A percentile compares a stretch with the other conserved stretches of the same genome.
phyloP scores from a whole-genome alignment of 92 coral and sea anemone species.

The Phenganax subtilis region DNA sequence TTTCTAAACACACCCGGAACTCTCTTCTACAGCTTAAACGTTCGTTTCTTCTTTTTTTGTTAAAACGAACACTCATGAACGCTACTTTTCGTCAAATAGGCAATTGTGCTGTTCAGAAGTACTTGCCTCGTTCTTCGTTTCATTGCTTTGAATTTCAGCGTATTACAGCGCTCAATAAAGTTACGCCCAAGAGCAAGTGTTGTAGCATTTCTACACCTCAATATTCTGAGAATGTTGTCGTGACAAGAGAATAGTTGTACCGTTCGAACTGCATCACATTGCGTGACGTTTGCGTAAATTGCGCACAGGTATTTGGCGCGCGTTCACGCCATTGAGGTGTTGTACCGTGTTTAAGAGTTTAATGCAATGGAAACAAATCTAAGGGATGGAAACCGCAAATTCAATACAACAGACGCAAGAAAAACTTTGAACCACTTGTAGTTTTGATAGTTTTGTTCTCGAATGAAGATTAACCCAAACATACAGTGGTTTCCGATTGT shows the following conservation, averaged over 20 bases:
- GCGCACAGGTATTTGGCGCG: constrained; percentile 6
- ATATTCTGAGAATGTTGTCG: neutral
- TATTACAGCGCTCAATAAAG: no score
- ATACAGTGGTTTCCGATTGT: constrained; percentile 22
- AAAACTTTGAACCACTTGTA: constrained; percentile 10
- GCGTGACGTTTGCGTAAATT: constrained; percentile 1
- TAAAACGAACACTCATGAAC: no score
- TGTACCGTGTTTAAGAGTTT: neutral
- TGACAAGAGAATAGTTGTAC: neutral
- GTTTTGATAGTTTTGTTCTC: neutral
- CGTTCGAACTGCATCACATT: neutral
- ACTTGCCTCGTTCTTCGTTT: no score
- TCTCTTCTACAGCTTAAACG: no score
- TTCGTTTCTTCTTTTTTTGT: no score
- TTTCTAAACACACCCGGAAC: no score
- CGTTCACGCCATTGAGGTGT: neutral
- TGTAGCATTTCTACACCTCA: no score
- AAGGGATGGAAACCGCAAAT: neutral
- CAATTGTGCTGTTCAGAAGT: no score
- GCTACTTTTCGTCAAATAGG: no score
- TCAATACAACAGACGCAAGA: neutral
- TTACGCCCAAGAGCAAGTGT: no score
- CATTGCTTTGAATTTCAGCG: no score
- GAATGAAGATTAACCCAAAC: constrained; percentile 13
- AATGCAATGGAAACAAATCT: neutral